phyloP scores from a whole-genome alignment of 2,113 vertebrate species.

The Vulpes ferrilata region DNA sequence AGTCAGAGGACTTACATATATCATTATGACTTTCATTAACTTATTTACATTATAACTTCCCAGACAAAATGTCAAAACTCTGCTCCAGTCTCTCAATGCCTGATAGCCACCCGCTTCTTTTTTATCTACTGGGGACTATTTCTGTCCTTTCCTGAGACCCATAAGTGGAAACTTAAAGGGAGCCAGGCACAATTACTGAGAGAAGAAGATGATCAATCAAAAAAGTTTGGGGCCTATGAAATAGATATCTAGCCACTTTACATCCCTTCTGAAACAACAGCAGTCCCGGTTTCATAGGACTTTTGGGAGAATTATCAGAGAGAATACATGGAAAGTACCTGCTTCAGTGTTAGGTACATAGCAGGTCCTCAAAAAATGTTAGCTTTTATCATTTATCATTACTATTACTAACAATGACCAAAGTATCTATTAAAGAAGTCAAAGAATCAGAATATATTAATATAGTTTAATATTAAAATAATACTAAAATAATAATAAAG shows the following conservation, averaged over 20 bases:
- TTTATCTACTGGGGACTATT: neutral
- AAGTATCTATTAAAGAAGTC: constrained; percentile 29
- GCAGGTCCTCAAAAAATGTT: neutral
- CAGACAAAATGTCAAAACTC: neutral
- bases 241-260: constrained; percentile 1
- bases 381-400: constrained; percentile 42
- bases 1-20: neutral
- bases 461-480: constrained; percentile 34
- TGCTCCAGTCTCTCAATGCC: neutral
- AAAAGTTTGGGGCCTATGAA: neutral
- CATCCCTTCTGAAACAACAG: constrained; percentile 23
- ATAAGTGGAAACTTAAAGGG: neutral
- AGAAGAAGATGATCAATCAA: neutral
- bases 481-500: constrained; percentile 49
- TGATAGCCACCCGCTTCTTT: neutral
- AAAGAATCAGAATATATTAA: constrained; percentile 28
- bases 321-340: neutral
- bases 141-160: neutral
- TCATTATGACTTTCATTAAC: neutral
- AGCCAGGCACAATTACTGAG: neutral
- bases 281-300: neutral
- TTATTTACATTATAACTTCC: neutral
- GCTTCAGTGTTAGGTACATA: neutral
- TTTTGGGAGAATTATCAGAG: neutral
- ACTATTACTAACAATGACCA: neutral